phyloP scores from a whole-genome alignment of 1,140 invertebrate genomes.

The Papilio helenus region DNA sequence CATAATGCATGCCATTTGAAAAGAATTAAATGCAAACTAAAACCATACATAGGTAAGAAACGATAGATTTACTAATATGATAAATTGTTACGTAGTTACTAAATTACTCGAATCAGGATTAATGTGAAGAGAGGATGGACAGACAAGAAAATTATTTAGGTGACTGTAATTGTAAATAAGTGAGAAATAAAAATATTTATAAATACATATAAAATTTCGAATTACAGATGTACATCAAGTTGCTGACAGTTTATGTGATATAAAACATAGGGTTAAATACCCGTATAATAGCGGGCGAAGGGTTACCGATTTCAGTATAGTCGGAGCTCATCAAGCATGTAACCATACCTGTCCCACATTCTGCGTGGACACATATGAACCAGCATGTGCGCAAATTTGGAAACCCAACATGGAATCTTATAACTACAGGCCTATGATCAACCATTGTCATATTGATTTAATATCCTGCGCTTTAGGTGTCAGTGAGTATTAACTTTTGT shows the following conservation, averaged over 20 bases:
- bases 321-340: slow-evolving; percentile 65
- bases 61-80: no score
- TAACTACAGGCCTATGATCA: slow-evolving; percentile 63
- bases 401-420: slow-evolving; percentile 49
- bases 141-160: no score
- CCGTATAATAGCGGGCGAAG: slow-evolving; percentile 48
- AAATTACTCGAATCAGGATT: no score
- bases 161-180: no score
- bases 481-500: slow-evolving; percentile 60
- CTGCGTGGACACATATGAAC: slow-evolving; percentile 68
- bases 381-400: slow-evolving; percentile 71
- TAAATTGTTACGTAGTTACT: no score
- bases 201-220: background rate
- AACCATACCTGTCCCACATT: slow-evolving; percentile 73
- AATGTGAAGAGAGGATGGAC: no score
- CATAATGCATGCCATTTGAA: slow-evolving; percentile 64
- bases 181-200: no score
- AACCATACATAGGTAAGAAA: slow-evolving; percentile 43
- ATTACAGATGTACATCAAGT: slow-evolving; percentile 57
- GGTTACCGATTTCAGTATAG: slow-evolving; percentile 60
- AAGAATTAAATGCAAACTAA: slow-evolving; percentile 56
- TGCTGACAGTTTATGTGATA: slow-evolving; percentile 50
- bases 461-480: slow-evolving; percentile 66
- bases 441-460: slow-evolving; percentile 74
- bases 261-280: slow-evolving; percentile 41